Evolutionary conservation across 2,888 invertebrate species (phyloP).

Genomic region (Baronia brevicornis): DNA sequence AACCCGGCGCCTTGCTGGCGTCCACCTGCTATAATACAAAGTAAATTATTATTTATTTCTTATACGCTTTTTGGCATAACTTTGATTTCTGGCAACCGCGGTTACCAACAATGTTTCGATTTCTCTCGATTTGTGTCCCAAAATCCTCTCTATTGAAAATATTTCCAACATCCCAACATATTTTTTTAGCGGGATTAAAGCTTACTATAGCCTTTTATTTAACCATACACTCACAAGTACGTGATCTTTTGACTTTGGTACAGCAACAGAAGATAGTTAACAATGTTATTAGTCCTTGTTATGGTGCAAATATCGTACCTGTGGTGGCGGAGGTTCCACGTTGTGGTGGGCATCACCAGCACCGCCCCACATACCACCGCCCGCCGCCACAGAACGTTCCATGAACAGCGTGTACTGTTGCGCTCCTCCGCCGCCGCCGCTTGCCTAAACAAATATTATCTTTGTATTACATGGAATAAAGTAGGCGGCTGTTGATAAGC

Average conservation of each 20-base stretch:
- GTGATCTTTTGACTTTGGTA: no score
- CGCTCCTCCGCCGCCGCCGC: constrained; percentile 57
- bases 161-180: no score
- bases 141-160: no score
- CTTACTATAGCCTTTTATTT: no score
- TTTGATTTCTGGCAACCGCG: no score
- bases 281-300: not conserved
- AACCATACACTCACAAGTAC: no score
- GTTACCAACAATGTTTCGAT: no score
- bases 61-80: not conserved
- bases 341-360: constrained; percentile 55
- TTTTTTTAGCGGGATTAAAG: no score
- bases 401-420: constrained; percentile 93
- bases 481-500: no score
- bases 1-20: constrained; percentile 93
- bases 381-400: constrained; percentile 73
- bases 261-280: no score
- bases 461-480: not conserved
- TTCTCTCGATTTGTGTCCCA: no score
- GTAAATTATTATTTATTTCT: no score
- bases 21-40: constrained; percentile 78
- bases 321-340: constrained; percentile 59
- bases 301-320: constrained; percentile 33
- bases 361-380: constrained; percentile 71
- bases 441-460: constrained; percentile 24